Base-by-base conservation (phyloP, 2,888 invertebrate genomes). In the Tupiocoris notatus region DNA sequence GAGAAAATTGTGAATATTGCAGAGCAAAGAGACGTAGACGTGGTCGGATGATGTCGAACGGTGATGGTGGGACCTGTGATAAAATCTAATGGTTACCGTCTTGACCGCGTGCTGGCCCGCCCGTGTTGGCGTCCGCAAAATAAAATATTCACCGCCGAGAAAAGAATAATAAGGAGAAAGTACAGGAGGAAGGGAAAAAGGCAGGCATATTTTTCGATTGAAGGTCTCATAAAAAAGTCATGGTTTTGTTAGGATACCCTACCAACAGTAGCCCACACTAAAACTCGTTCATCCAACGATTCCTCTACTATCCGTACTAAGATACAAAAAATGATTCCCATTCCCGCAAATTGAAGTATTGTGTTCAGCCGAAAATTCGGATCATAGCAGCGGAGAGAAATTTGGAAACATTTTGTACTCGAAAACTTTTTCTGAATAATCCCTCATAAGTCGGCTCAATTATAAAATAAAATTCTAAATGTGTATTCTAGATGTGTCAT, bases 31-130 rank as follows among this genome's bases (percentile, higher is more conserved):
- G 59, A 59, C 39, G 6, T 39, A 12, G 39, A n/a, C n/a, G n/a
- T n/a, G 59, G 59, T n/a, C 3, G 16, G n/a, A 9, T 59, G 59
- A 12, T 39, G 39, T 39, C 3, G 39, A 39, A 39, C 3, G n/a
- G n/a, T n/a, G 39, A 39, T 12, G 39, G 39, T 12, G 39, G 39
- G 39, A 7, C 59, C 59, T 59, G 59, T 18, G 59, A 59, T 59
- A 59, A 59, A 59, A 59, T 59, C 59, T 59, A 59, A 59, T 59
- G 59, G 59, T n/a, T 18, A n/a, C n/a, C n/a, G 18, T 9, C 17
- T 59, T 59, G 59, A 9, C 59, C 59, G 59, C 12, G 39, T n/a
- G 16, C 59, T n/a, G 3, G 59, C 59, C 59, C 18, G 6, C 39
- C 39, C 39, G 12, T 12, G 12, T n/a, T 59, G 59, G 7, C 59